These are phyloP conservation scores for Anguilla obscura DNA, from an alignment of 2,797 vertebrate species.

Conservation along the genomic window DNA sequence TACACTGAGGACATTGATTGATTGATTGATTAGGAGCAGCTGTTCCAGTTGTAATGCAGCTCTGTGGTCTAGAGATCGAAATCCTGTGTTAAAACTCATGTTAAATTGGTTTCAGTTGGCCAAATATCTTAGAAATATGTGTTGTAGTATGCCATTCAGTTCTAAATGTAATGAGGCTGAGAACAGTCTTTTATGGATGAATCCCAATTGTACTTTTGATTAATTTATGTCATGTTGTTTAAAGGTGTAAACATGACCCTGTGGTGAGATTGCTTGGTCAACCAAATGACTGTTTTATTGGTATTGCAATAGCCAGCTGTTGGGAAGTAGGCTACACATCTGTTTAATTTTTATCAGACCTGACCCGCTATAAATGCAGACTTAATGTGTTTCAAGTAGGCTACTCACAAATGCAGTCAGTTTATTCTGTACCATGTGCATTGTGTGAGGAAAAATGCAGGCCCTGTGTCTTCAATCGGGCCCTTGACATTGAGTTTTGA, in stretches of 20 bases:
- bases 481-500: constrained; percentile 24
- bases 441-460: background rate
- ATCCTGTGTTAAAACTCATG: background rate
- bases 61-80: background rate
- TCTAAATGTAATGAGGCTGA: background rate
- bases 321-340: background rate
- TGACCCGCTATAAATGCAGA: background rate
- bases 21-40: background rate
- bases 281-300: constrained; percentile 9
- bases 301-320: background rate
- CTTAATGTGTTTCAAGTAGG: background rate
- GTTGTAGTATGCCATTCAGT: background rate
- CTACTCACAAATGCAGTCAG: background rate
- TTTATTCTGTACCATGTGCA: background rate
- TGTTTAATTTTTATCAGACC: background rate
- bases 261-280: constrained; percentile 5
- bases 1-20: background rate
- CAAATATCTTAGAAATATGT: background rate
- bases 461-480: background rate
- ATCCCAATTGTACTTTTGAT: background rate
- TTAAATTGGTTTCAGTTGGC: background rate
- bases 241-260: background rate
- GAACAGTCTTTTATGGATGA: background rate
- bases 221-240: background rate
- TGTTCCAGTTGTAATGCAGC: background rate